Evolutionary conservation across 2,797 vertebrate species (phyloP), one percentile per base, ranked within the genome.

Genomic region (Coregonus sp.): DNA sequence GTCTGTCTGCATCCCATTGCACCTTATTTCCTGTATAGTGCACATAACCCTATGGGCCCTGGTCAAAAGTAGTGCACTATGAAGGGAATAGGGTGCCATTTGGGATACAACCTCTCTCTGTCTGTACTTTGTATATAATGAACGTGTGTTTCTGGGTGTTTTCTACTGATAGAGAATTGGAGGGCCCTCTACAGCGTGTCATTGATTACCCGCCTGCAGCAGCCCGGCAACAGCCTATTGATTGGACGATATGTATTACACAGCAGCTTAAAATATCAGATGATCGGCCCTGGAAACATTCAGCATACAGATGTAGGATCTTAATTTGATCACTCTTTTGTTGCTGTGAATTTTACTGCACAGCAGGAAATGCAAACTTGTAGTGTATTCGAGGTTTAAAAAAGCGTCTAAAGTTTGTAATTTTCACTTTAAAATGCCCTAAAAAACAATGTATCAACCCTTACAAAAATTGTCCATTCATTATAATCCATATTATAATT

Each of bases 111-210:
- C 0, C 9, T 11, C 40, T 11, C 20, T 63, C n/a, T 25, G 59
- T 63, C 59, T 63, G 9, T 3, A 47, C 40, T 47, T 47, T 47
- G 40, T 47, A 47, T 47, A 47, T 11, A 3, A 47, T 35, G 40
- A 47, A 20, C 59, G 25, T 25, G 59, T 63, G n/a, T 7, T 25
- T 20, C 20, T 9, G 3, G 20, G 59, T 63, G 59, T 25, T 56
- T 71, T 35, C 67, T 4, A 31, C 56, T 35, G 73, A 75, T 65
- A 50, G 40, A 16, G 56, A 33, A 75, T 33, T 20, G 35, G 16
- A 74, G 50, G 54, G 67, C 72, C 54, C n/a, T 63, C 59, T 63
- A 63, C 59, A 25, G 20, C 20, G n/a, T 63, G n/a, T 5, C 59
- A 63, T 63, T 16, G 59, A 63, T 63, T 63, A 25, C 7, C 59